phyloP scores from a whole-genome alignment of 2,113 vertebrate genomes.

The Alethe castanea region DNA sequence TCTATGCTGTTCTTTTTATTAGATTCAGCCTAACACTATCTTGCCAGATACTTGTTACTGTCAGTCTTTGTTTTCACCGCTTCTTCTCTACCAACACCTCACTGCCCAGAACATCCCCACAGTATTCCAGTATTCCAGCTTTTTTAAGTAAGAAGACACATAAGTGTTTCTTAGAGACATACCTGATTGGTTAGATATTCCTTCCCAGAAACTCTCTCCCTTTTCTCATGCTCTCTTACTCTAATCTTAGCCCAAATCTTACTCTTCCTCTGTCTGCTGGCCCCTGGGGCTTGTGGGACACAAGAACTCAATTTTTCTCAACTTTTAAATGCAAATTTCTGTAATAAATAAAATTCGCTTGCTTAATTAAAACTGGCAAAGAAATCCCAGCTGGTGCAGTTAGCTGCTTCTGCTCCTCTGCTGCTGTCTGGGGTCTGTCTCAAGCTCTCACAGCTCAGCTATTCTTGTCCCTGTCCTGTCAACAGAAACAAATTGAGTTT shows the following conservation, averaged over 20 bases:
- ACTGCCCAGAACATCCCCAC: neutral
- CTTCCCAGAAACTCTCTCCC: neutral
- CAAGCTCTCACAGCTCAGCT: neutral
- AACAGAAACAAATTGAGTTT: neutral
- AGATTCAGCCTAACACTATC: neutral
- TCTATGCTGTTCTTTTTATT: neutral
- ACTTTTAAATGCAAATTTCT: neutral
- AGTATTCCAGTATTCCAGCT: neutral
- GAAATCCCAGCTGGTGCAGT: neutral
- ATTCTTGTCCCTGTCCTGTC: neutral
- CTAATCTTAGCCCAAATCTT: neutral
- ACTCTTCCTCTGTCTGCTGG: neutral
- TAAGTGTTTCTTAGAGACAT: neutral
- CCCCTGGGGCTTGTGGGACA: neutral
- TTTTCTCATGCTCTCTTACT: neutral
- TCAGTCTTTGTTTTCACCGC: neutral
- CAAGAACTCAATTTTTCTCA: neutral
- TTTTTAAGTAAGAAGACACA: neutral
- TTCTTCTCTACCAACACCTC: neutral
- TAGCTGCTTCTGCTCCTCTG: accelerated
- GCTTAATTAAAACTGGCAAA: neutral
- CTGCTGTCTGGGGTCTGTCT: neutral
- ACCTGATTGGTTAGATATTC: neutral
- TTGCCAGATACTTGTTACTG: neutral
- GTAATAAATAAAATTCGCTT: neutral